Conservation (phyloP, 2,888 invertebrate species). For the Amphipoea oculea region DNA sequence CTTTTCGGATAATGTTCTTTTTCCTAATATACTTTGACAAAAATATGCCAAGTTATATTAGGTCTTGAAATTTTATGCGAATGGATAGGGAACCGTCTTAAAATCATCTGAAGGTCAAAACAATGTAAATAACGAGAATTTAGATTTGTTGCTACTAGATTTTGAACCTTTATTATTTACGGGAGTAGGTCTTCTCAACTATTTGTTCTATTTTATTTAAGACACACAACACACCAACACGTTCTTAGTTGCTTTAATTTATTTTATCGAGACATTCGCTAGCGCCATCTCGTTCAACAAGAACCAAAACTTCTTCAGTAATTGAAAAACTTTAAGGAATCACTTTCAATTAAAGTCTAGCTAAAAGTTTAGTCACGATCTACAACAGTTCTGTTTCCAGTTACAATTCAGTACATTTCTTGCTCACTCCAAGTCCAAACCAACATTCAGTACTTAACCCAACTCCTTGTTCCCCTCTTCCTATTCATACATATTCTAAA, state of each 20-base stretch:
- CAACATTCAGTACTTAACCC: neutral
- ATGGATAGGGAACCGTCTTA: too few relatives aligned
- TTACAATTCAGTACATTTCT: conserved; percentile 18
- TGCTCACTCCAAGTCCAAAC: neutral
- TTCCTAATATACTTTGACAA: too few relatives aligned
- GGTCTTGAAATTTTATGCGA: too few relatives aligned
- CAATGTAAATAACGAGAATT: neutral
- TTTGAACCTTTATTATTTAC: neutral
- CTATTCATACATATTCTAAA: neutral
- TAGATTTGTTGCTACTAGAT: neutral
- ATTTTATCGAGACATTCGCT: neutral
- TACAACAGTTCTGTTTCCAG: conserved; percentile 13
- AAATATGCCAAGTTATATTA: too few relatives aligned
- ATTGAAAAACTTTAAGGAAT: conserved; percentile 22
- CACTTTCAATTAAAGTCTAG: conserved; percentile 27
- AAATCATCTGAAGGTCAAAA: neutral
- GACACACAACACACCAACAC: neutral
- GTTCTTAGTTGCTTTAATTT: neutral
- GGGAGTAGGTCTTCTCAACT: neutral
- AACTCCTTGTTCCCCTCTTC: neutral
- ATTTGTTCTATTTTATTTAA: neutral
- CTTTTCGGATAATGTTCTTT: too few relatives aligned
- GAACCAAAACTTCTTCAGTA: neutral
- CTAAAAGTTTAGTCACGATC: neutral
- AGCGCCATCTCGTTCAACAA: neutral